Conservation (phyloP, 1,140 invertebrate species). For the Ericerus pela region DNA sequence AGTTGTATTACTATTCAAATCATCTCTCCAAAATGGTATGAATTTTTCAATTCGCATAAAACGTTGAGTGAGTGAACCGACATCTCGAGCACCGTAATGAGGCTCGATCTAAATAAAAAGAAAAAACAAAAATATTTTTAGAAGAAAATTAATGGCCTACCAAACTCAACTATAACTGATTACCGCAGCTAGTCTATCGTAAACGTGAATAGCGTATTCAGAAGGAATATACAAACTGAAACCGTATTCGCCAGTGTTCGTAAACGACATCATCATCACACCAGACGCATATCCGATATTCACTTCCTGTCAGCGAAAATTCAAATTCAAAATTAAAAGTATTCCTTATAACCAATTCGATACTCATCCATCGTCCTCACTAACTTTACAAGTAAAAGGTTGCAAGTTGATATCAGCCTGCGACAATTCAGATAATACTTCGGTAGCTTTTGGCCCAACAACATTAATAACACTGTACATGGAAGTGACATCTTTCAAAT, state of each 20-base stretch:
- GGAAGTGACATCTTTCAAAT: constrained; percentile 84
- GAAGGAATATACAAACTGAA: constrained; percentile 67
- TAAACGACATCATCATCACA: constrained; percentile 62
- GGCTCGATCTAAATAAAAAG: constrained; percentile 31
- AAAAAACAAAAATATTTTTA: no score
- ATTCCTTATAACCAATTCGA: background rate
- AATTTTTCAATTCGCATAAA: constrained; percentile 50
- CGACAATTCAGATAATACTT: constrained; percentile 49
- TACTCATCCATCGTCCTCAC: background rate
- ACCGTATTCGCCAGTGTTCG: constrained; percentile 68
- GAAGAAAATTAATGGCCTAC: background rate
- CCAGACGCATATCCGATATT: constrained; percentile 60
- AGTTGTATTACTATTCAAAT: constrained; percentile 55
- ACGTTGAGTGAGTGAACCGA: constrained; percentile 57
- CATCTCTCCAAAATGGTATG: constrained; percentile 48
- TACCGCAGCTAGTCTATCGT: constrained; percentile 48
- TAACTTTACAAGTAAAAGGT: constrained; percentile 57
- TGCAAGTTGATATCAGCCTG: constrained; percentile 50
- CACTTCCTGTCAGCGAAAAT: constrained; percentile 36
- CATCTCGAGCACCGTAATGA: constrained; percentile 55
- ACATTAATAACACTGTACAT: constrained; percentile 72
- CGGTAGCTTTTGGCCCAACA: constrained; percentile 60
- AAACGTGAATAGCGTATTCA: constrained; percentile 64
- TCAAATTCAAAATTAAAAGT: background rate
- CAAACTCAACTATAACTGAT: background rate